Evolutionary conservation across 2,888 invertebrate species (phyloP).

Genomic region (Hirtodrosophila confusa): DNA sequence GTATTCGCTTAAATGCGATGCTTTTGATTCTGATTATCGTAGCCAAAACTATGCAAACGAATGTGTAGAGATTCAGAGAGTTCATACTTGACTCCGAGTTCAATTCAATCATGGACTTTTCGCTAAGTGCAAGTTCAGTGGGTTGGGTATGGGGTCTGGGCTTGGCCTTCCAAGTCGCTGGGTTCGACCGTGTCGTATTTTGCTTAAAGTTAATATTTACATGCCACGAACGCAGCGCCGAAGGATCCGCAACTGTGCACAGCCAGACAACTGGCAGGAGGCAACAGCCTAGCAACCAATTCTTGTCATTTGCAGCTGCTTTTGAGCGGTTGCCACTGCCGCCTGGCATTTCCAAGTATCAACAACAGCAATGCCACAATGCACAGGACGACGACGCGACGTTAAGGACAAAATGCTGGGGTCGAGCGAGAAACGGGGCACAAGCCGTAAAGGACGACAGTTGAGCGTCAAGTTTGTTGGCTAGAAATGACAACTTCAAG

Average conservation of each 20-base stretch:
- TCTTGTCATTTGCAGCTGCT: slow-evolving; percentile 77
- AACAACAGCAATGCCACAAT: slow-evolving; percentile 33
- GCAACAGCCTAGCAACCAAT: slow-evolving; percentile 65
- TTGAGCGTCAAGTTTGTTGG: slow-evolving; percentile 66
- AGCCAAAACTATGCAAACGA: too few species aligned
- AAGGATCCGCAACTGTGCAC: slow-evolving; percentile 23
- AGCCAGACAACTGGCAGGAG: not conserved
- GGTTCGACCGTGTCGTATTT: slow-evolving; percentile 64
- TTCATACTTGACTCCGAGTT: slow-evolving; percentile 7
- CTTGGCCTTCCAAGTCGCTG: slow-evolving; percentile 54
- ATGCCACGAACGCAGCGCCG: slow-evolving; percentile 63
- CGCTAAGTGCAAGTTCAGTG: slow-evolving; percentile 18
- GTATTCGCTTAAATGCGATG: too few species aligned
- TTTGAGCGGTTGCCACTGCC: slow-evolving; percentile 35
- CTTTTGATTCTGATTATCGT: too few species aligned
- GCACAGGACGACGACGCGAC: slow-evolving; percentile 14
- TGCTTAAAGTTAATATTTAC: slow-evolving; percentile 77
- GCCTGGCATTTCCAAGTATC: slow-evolving; percentile 36
- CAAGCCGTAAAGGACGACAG: slow-evolving; percentile 31
- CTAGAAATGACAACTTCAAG: slow-evolving; percentile 76
- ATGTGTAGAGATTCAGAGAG: too few species aligned
- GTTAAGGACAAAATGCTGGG: not conserved
- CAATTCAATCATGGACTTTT: slow-evolving; percentile 3
- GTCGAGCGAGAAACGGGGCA: too few species aligned
- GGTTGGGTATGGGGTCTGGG: slow-evolving; percentile 11